phyloP scores from a whole-genome alignment of 2,797 vertebrate species.

The Pelodytes ibericus region DNA sequence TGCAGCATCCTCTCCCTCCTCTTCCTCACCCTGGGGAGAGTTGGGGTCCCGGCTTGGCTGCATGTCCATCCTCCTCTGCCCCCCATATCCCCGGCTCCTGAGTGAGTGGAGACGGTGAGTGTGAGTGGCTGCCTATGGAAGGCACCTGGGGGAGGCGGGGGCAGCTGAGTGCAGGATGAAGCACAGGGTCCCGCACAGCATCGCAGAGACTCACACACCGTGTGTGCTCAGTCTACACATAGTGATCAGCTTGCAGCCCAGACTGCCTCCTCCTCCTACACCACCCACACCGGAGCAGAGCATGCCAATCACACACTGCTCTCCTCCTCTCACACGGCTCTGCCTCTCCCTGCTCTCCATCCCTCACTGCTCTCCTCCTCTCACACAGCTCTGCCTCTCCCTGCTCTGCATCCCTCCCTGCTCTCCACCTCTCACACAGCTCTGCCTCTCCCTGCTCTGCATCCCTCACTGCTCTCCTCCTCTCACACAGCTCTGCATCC shows the following conservation, averaged over 20 bases:
- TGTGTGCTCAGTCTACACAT: background rate
- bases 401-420: too few species aligned
- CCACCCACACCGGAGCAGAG: conserved; percentile 70
- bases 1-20: conserved; percentile 24
- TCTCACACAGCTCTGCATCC: too few species aligned
- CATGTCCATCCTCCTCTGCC: conserved; percentile 7
- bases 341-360: too few species aligned
- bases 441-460: too few species aligned
- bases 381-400: too few species aligned
- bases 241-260: background rate
- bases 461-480: too few species aligned
- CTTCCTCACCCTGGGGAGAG: background rate
- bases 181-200: conserved; percentile 42
- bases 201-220: conserved; percentile 20
- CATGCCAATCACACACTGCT: conserved; percentile 24
- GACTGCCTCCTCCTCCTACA: conserved; percentile 19
- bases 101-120: background rate
- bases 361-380: too few species aligned
- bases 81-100: conserved; percentile 31
- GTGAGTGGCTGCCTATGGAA: conserved; percentile 17
- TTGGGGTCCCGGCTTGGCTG: background rate
- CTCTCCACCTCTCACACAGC: too few species aligned
- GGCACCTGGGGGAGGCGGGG: conserved; percentile 5
- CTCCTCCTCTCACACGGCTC: too few species aligned
- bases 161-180: conserved; percentile 1